Percentiles rank a stretch among this genome's conserved stretches.
phyloP scores from a whole-genome alignment of 2,888 invertebrate genomes.

The Parnassius smintheus region DNA sequence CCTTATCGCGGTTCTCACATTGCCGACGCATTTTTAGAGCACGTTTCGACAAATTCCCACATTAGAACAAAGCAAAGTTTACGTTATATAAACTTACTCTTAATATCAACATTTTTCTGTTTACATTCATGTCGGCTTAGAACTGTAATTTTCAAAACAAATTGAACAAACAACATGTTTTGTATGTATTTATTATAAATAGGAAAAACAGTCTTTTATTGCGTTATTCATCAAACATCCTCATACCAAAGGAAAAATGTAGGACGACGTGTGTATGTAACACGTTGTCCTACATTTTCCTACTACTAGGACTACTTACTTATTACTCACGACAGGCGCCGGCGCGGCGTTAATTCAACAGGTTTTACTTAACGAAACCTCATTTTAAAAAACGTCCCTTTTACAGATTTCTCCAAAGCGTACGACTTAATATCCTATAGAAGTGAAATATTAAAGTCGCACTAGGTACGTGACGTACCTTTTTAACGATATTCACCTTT shows the following conservation, averaged over 20 bases:
- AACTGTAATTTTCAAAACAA: too few relatives aligned
- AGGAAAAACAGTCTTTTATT: slow-evolving; percentile 5
- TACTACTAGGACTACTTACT: slow-evolving; percentile 1
- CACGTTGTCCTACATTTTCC: too few relatives aligned
- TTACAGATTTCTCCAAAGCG: slow-evolving; percentile 7
- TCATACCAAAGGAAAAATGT: slow-evolving; percentile 22
- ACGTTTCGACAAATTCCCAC: slow-evolving; percentile 30
- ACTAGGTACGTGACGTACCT: background rate
- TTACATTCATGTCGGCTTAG: too few relatives aligned
- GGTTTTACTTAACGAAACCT: slow-evolving; percentile 14
- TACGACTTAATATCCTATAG: slow-evolving; percentile 1
- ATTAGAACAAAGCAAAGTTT: background rate
- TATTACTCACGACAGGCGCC: slow-evolving; percentile 10
- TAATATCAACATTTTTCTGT: background rate
- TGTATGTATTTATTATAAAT: too few relatives aligned
- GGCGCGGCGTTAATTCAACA: background rate
- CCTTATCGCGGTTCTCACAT: slow-evolving; percentile 48
- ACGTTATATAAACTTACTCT: background rate
- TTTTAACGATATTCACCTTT: slow-evolving; percentile 3
- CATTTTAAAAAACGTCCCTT: slow-evolving; percentile 15
- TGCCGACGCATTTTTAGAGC: slow-evolving; percentile 38
- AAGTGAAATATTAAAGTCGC: slow-evolving; percentile 1
- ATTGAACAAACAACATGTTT: too few relatives aligned
- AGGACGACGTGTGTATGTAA: slow-evolving; percentile 12
- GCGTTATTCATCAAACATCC: slow-evolving; percentile 22